phyloP scores from a whole-genome alignment of 2,797 vertebrate species.

The Aselliscus stoliczkanus region DNA sequence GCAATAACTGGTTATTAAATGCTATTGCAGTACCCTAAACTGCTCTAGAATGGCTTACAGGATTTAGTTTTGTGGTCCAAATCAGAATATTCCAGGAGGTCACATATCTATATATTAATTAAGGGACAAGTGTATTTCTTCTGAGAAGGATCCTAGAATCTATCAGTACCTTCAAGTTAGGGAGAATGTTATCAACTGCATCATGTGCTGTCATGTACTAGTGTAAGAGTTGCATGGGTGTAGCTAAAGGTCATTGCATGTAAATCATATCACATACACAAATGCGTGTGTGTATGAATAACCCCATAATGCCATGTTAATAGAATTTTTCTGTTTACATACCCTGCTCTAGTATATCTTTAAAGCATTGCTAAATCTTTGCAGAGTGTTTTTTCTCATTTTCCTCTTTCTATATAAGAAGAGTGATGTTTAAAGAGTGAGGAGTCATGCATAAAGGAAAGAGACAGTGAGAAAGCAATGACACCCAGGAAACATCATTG shows the following conservation, averaged over 20 bases:
- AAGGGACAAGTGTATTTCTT: background rate
- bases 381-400: background rate
- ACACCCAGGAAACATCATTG: background rate
- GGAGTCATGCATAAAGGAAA: background rate
- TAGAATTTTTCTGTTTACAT: background rate
- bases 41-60: background rate
- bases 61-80: background rate
- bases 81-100: background rate
- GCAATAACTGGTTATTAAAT: background rate
- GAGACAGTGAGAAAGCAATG: background rate
- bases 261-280: too few relatives aligned
- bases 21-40: background rate
- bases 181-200: background rate
- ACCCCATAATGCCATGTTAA: background rate
- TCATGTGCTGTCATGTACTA: background rate
- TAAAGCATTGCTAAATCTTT: background rate
- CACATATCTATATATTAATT: background rate
- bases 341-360: background rate
- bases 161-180: background rate
- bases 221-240: fast-evolving
- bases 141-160: background rate
- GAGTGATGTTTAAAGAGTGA: background rate
- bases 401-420: background rate
- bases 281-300: background rate
- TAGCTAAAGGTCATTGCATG: too few relatives aligned